A percentile compares a stretch with the other conserved stretches of the same genome.
phyloP scores from a whole-genome alignment of 1,140 invertebrate genomes.

The Halyomorpha halys region DNA sequence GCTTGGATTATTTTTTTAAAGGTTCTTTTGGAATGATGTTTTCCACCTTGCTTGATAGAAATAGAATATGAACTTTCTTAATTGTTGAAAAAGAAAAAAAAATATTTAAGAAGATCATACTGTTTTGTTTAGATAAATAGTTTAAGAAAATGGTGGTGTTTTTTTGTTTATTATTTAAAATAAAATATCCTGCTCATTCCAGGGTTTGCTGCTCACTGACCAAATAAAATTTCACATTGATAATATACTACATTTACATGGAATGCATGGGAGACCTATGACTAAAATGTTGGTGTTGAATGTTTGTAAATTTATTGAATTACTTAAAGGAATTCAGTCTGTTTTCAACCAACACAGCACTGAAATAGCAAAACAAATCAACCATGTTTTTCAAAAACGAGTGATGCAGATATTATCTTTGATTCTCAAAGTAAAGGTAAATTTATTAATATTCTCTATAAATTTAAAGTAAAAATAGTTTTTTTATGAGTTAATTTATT shows the following conservation, averaged over 20 bases:
- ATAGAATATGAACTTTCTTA: too few species aligned
- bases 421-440: conserved; percentile 36
- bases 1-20: too few species aligned
- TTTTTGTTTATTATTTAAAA: too few species aligned
- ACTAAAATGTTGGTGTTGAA: conserved; percentile 61
- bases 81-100: too few species aligned
- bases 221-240: conserved; percentile 51
- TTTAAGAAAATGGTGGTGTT: too few species aligned
- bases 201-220: conserved; percentile 33
- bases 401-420: conserved; percentile 51
- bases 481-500: too few species aligned
- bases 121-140: too few species aligned
- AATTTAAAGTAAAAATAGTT: too few species aligned
- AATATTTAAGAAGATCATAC: too few species aligned
- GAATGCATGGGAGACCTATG: conserved; percentile 61
- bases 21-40: too few species aligned
- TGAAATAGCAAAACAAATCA: conserved; percentile 46
- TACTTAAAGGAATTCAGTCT: conserved; percentile 66
- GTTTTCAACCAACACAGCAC: conserved; percentile 48
- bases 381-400: conserved; percentile 59
- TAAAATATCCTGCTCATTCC: too few species aligned
- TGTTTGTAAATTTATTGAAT: conserved; percentile 70
- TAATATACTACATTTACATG: conserved; percentile 72
- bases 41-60: too few species aligned
- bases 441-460: conserved; percentile 29